Percentiles rank a stretch among this genome's conserved stretches.
These are phyloP conservation scores for Sminthurides aquaticus DNA, from an alignment of 2,888 invertebrate species.

Conservation along the genomic window DNA sequence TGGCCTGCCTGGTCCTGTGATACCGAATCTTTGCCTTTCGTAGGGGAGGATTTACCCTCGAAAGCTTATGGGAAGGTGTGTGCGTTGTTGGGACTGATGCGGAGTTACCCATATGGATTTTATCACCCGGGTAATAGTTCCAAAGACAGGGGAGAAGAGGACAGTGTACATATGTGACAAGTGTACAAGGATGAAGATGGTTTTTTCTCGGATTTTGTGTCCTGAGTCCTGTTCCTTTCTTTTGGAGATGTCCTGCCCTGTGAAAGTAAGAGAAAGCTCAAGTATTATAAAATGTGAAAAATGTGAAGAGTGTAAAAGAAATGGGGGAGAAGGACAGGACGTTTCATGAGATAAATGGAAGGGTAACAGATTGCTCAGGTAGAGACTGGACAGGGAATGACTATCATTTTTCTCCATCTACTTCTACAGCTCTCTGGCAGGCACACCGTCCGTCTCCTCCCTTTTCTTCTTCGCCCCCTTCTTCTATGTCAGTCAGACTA, in stretches of 20 bases:
- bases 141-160: background rate
- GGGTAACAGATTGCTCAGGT: conserved; percentile 44
- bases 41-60: too few species aligned
- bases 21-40: too few species aligned
- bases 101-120: too few species aligned
- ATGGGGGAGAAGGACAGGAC: conserved; percentile 39
- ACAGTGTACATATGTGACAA: background rate
- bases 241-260: too few species aligned
- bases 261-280: background rate
- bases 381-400: conserved; percentile 42
- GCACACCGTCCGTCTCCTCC: conserved; percentile 17
- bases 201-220: background rate
- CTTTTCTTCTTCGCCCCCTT: conserved; percentile 15
- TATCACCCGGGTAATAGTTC: too few species aligned
- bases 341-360: conserved; percentile 42
- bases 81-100: too few species aligned
- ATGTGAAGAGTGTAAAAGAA: conserved; percentile 29
- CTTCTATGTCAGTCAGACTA: background rate
- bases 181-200: background rate
- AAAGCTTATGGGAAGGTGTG: too few species aligned
- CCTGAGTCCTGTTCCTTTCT: too few species aligned
- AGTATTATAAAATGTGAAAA: conserved; percentile 30
- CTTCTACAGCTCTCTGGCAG: conserved; percentile 23
- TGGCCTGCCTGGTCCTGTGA: too few species aligned
- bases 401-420: conserved; percentile 44